Percentiles rank a stretch among this genome's conserved stretches.
Evolutionary conservation across 2,797 vertebrate genomes (phyloP).

Genomic region (Chloroceryle inda): DNA sequence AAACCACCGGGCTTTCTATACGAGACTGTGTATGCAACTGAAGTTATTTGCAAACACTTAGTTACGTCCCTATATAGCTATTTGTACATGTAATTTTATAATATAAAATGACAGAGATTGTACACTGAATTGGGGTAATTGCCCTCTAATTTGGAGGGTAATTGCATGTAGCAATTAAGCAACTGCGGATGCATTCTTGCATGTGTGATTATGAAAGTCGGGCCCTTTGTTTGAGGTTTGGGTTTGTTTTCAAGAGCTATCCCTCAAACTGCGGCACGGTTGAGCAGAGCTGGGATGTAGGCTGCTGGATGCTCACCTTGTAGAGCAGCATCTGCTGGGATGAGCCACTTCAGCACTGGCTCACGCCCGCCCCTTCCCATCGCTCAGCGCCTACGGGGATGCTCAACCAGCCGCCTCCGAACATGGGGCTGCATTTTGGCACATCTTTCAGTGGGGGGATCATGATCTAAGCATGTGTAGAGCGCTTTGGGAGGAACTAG

Average conservation of each 20-base stretch:
- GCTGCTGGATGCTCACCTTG: neutral
- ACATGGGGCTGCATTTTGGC: neutral
- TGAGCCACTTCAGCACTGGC: neutral
- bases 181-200: constrained; percentile 71
- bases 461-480: accelerated
- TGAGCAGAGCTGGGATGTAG: neutral
- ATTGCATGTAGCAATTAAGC: constrained; percentile 75
- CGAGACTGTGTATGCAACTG: constrained; percentile 54
- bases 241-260: constrained; percentile 46
- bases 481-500: neutral
- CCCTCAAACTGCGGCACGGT: neutral
- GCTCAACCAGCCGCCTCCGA: neutral
- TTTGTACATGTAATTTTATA: constrained; percentile 69
- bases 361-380: neutral
- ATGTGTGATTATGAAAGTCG: constrained; percentile 48
- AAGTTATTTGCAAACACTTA: constrained; percentile 75
- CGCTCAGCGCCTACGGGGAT: neutral
- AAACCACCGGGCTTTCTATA: constrained; percentile 65
- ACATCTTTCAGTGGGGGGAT: neutral
- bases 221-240: constrained; percentile 68
- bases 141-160: constrained; percentile 76
- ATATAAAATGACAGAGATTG: constrained; percentile 63
- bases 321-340: neutral
- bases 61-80: constrained; percentile 70
- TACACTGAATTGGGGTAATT: constrained; percentile 72